A percentile compares a stretch with the other conserved stretches of the same genome.
These are phyloP conservation scores for Takifugu bimaculatus DNA, from an alignment of 2,113 vertebrate species.

Conservation along the genomic window DNA sequence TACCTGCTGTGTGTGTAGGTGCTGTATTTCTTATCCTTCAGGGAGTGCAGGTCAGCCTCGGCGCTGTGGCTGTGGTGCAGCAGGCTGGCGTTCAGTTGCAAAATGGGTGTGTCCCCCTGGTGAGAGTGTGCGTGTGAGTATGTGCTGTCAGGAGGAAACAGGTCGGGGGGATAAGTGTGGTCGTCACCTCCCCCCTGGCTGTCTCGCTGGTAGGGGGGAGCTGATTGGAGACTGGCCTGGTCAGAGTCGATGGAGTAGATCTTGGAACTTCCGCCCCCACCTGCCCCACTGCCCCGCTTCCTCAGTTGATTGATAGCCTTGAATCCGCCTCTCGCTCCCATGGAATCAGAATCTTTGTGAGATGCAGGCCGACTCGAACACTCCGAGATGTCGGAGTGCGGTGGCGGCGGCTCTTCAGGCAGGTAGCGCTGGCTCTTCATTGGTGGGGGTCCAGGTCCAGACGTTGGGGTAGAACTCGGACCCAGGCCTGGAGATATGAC, in stretches of 20 bases:
- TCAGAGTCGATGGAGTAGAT: conserved; percentile 93
- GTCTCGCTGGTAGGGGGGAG: conserved; percentile 81
- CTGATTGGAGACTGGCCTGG: conserved; percentile 82
- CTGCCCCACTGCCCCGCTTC: conserved; percentile 53
- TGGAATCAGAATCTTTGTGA: conserved; percentile 81
- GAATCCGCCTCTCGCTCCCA: conserved; percentile 64
- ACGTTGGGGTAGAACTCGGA: conserved; percentile 36
- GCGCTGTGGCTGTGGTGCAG: conserved; percentile 78
- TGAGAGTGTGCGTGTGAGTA: conserved; percentile 79
- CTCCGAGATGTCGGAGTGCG: conserved; percentile 88
- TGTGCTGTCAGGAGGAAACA: conserved; percentile 81
- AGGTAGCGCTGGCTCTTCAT: conserved; percentile 89
- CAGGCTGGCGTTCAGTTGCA: conserved; percentile 82
- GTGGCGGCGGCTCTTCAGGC: conserved; percentile 83
- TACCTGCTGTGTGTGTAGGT: conserved; percentile 74
- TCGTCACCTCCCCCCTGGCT: conserved; percentile 73
- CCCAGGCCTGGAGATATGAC: conserved; percentile 58
- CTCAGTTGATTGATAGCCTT: conserved; percentile 66
- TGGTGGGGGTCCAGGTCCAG: conserved; percentile 70
- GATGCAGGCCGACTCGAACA: conserved; percentile 85
- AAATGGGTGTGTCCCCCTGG: conserved; percentile 69
- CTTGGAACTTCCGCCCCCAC: conserved; percentile 65
- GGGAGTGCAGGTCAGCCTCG: conserved; percentile 76
- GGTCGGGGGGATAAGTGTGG: conserved; percentile 76
- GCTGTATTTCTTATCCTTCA: conserved; percentile 92